Conservation (phyloP, 2,888 invertebrate species). For the Agapostemon virescens region DNA sequence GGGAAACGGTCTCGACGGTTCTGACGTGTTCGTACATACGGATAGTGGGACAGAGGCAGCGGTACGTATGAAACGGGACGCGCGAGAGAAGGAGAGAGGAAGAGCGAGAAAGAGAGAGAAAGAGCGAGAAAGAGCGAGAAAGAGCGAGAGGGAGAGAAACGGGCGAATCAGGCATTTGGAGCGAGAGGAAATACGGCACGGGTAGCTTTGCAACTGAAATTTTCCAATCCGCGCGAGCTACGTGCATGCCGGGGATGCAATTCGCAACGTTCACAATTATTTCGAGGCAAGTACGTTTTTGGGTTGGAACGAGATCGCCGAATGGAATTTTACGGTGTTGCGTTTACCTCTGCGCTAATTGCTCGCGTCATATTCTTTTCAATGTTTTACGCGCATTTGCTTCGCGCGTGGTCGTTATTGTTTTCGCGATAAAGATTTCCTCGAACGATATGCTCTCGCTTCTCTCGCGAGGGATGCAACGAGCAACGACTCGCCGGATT, state of each 20-base stretch:
- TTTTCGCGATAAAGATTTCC: neutral
- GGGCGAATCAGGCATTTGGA: no score
- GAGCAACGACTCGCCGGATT: neutral
- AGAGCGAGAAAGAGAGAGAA: neutral
- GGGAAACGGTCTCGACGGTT: conserved; percentile 24
- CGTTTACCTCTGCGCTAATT: conserved; percentile 38
- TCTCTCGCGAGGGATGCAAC: neutral
- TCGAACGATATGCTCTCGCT: neutral
- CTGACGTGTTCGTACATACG: conserved; percentile 29
- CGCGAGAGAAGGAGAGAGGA: conserved; percentile 7
- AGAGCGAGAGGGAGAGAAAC: neutral
- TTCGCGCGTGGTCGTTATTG: neutral
- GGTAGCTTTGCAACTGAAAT: conserved; percentile 52
- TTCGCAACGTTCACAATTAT: conserved; percentile 67
- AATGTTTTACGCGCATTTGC: neutral
- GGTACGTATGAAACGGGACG: conserved; percentile 14
- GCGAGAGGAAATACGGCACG: neutral
- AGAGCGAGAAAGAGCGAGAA: neutral
- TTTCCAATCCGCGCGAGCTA: conserved; percentile 53
- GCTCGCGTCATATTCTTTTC: conserved; percentile 12
- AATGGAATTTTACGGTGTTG: conserved; percentile 58
- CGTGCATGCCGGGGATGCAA: conserved; percentile 61
- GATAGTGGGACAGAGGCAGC: conserved; percentile 16
- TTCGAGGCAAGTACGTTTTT: conserved; percentile 64
- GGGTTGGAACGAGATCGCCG: conserved; percentile 44